Base-by-base conservation (phyloP, 1,140 invertebrate species). In the Dufourea novaeangliae region DNA sequence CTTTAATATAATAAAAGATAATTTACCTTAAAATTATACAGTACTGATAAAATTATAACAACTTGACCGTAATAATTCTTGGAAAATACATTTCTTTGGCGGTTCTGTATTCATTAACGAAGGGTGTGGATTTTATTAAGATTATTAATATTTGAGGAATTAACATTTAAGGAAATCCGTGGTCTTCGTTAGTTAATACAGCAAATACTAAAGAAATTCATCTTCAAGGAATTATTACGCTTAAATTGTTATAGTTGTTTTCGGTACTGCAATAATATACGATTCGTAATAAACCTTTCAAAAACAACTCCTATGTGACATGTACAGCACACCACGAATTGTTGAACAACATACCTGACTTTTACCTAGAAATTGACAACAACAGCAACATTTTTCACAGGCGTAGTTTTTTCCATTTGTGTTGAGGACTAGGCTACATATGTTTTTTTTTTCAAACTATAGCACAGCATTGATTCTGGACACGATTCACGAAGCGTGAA, bases 401-500 rank as follows among this genome's bases (percentile, higher is more conserved):
- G 56, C 20, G 56, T 59, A n/a, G 22, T 39, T 66, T n/a, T n/a
- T n/a, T 20, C 17, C 7, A 32, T 37, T 17, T 70, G 8, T 22
- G 7, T 34, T 59, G 22, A 22, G 12, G n/a, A 27, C 54, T n/a
- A 54, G 37, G 41, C 61, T 2, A 22, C 14, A 17, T 41, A 64
- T 11, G 34, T 20, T 46, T 41, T n/a, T 17, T 25, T 20, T 14
- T 22, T 68, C 14, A 39, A 57, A 80, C 50, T 67, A 34, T 77
- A 54, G 57, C 74, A 39, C 54, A 12, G 66, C 63, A 79, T 78
- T 73, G 83, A 88, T 86, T 89, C 81, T 88, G 87, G 85, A 82
- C 86, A 89, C 82, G 84, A 88, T 86, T 86, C 70, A 80, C 70
- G 25, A 76, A 17, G 64, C 64, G 76, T 29, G 63, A 87, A 87